These are phyloP conservation scores for Melieria picta DNA, from an alignment of 2,888 invertebrate species.

Conservation along the genomic window DNA sequence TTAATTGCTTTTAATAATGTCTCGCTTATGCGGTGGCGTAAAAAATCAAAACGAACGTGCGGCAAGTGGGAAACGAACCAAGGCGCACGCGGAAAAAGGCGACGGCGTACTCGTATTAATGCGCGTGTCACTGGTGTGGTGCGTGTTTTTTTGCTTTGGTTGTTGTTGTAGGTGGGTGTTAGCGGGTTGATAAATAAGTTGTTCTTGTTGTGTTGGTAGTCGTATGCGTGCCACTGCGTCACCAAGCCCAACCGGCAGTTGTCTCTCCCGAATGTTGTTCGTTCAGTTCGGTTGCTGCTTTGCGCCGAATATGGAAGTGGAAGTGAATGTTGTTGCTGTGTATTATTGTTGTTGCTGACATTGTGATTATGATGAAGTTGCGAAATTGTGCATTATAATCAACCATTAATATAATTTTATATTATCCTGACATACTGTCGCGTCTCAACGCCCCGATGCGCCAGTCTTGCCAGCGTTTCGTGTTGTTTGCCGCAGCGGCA, in stretches of 20 bases:
- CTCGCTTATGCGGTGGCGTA: neutral
- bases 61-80: neutral
- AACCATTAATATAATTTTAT: conserved; percentile 1
- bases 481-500: too few relatives aligned
- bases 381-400: conserved; percentile 2
- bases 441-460: neutral
- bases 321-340: neutral
- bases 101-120: neutral
- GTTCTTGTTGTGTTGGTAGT: too few relatives aligned
- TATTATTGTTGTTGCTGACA: neutral
- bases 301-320: neutral
- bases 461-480: neutral
- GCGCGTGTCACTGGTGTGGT: neutral
- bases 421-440: neutral
- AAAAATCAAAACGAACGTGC: neutral
- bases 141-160: neutral
- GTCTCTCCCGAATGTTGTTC: too few relatives aligned
- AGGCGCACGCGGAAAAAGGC: conserved; percentile 5
- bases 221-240: too few relatives aligned
- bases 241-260: too few relatives aligned
- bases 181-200: neutral
- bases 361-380: neutral
- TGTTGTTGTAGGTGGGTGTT: neutral
- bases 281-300: too few relatives aligned
- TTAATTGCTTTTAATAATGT: conserved; percentile 35